Evolutionary conservation across 2,888 invertebrate genomes (phyloP).

Genomic region (Homarus gammarus): DNA sequence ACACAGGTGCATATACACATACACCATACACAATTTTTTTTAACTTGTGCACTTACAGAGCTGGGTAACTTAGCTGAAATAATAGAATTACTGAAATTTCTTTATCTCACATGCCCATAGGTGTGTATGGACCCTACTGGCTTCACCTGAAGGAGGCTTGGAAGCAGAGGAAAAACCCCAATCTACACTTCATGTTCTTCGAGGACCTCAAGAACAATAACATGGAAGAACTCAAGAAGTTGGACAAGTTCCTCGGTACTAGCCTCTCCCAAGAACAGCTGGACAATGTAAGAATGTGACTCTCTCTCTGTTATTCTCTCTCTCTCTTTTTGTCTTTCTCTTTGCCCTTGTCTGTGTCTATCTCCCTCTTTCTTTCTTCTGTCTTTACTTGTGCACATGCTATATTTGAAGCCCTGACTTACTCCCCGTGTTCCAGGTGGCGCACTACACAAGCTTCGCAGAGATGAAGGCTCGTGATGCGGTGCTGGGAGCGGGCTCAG

Average conservation of each 20-base stretch:
- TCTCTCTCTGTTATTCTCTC: too few relatives aligned
- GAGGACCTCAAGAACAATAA: slow-evolving; percentile 66
- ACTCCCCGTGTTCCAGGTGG: too few relatives aligned
- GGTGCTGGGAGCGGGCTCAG: slow-evolving; percentile 6
- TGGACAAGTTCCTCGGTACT: slow-evolving; percentile 57
- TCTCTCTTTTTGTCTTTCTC: background rate
- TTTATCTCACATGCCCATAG: slow-evolving; percentile 42
- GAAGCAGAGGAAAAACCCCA: slow-evolving; percentile 45
- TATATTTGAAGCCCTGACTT: background rate
- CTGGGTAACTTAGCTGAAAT: background rate
- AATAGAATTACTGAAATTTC: background rate
- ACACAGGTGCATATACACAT: background rate
- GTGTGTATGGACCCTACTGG: slow-evolving; percentile 66
- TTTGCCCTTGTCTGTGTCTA: too few relatives aligned
- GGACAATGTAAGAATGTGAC: slow-evolving; percentile 53
- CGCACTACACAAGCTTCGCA: slow-evolving; percentile 68
- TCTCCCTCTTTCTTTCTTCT: too few relatives aligned
- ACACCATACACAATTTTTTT: too few relatives aligned
- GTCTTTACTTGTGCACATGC: too few relatives aligned
- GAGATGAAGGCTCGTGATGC: slow-evolving; percentile 64
- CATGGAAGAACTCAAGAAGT: slow-evolving; percentile 48
- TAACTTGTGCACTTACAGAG: background rate
- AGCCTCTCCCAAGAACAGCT: slow-evolving; percentile 60
- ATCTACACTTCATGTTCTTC: slow-evolving; percentile 68
- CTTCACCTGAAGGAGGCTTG: slow-evolving; percentile 63